Conservation (phyloP, 2,888 invertebrate genomes). For the Sceliomorpha sp. region DNA sequence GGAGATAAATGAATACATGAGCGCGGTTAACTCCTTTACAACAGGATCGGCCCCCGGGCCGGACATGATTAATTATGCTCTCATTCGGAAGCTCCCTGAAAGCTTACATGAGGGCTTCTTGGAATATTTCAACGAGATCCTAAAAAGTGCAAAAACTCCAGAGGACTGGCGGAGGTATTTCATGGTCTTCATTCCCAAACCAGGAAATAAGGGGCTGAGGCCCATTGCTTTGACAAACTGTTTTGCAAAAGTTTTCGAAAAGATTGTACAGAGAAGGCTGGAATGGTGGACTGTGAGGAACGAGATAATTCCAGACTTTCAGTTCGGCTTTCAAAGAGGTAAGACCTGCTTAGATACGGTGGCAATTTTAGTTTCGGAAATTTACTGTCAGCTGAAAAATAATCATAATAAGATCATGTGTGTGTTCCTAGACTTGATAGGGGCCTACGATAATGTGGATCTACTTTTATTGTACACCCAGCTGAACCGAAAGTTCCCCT, state of each 20-base stretch:
- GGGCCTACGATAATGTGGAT: constrained; percentile 21
- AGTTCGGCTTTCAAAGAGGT: constrained; percentile 32
- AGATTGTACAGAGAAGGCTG: not conserved
- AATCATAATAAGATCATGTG: constrained; percentile 8
- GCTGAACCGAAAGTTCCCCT: too few relatives aligned
- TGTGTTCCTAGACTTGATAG: constrained; percentile 21
- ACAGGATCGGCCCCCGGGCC: not conserved
- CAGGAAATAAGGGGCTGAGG: too few relatives aligned
- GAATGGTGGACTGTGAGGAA: constrained; percentile 8
- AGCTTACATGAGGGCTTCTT: not conserved
- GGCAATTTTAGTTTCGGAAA: constrained; percentile 4
- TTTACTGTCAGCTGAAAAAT: too few relatives aligned
- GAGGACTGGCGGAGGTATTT: too few relatives aligned
- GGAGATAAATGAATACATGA: not conserved
- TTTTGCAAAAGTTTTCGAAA: too few relatives aligned
- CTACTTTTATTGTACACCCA: too few relatives aligned
- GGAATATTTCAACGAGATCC: not conserved
- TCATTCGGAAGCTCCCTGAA: not conserved
- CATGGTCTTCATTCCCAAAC: too few relatives aligned
- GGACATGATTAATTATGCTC: not conserved
- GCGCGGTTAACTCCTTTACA: not conserved
- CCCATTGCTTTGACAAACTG: too few relatives aligned
- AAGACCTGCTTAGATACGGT: constrained; percentile 26
- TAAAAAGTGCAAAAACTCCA: too few relatives aligned
- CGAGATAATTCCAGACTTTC: not conserved